Percentiles rank a stretch among this genome's conserved stretches.
phyloP scores from a whole-genome alignment of 2,113 vertebrate genomes.

The Paracanthobrama guichenoti region DNA sequence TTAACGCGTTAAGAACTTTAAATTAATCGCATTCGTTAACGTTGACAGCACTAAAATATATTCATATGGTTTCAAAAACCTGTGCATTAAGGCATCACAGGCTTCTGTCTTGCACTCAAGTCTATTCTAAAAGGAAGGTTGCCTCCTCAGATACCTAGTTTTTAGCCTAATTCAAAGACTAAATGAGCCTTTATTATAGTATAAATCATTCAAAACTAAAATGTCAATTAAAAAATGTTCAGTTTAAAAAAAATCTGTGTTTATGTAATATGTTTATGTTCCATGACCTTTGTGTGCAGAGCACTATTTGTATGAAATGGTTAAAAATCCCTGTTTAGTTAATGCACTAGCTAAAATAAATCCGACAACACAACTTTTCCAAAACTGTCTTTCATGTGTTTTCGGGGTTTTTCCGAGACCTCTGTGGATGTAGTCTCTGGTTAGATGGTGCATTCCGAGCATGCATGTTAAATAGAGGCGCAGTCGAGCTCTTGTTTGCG shows the following conservation, averaged over 20 bases:
- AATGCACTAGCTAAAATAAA: neutral
- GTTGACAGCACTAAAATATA: too few relatives aligned
- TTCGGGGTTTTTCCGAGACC: neutral
- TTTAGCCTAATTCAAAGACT: neutral
- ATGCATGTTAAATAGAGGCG: constrained; percentile 19
- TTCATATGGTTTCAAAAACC: neutral
- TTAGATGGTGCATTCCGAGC: constrained; percentile 13
- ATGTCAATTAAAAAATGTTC: neutral
- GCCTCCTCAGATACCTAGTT: neutral
- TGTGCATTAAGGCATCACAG: neutral
- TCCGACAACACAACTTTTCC: neutral
- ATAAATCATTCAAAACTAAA: neutral
- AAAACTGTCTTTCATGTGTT: neutral
- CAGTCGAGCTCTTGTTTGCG: constrained; percentile 33
- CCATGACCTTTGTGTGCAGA: neutral
- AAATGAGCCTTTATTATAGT: neutral
- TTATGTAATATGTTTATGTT: neutral
- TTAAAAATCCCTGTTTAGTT: neutral
- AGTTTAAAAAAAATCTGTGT: neutral
- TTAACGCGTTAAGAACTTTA: too few relatives aligned
- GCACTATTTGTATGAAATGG: neutral
- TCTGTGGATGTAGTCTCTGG: neutral
- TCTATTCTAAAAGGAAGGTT: too few relatives aligned
- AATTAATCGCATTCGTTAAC: too few relatives aligned
- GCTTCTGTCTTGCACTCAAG: too few relatives aligned